Conservation (phyloP, 2,797 vertebrate species). For the Crenichthys baileyi region DNA sequence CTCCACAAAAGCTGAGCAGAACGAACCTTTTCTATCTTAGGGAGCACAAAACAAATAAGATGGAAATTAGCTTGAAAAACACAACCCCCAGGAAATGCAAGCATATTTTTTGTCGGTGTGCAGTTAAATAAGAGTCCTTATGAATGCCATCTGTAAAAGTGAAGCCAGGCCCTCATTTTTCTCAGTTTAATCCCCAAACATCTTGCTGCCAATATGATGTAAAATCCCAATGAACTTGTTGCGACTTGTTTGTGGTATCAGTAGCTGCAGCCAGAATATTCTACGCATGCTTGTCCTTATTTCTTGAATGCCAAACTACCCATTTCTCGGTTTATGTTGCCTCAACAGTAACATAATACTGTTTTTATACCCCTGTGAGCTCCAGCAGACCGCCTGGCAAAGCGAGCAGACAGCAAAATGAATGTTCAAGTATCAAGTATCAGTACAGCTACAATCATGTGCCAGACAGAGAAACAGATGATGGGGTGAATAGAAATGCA, state of each 20-base stretch:
- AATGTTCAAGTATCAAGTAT: conserved; percentile 53
- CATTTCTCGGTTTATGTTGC: conserved; percentile 45
- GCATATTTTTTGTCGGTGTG: conserved; percentile 26
- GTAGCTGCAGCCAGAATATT: conserved; percentile 2
- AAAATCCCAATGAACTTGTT: conserved; percentile 12
- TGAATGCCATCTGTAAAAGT: conserved; percentile 11
- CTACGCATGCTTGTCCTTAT: conserved; percentile 20
- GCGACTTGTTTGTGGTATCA: conserved; percentile 19
- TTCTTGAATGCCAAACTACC: conserved; percentile 29
- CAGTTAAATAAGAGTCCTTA: conserved; percentile 29
- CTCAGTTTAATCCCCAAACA: neutral
- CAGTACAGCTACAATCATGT: conserved; percentile 58
- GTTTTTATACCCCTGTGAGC: conserved; percentile 49
- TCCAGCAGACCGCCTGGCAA: conserved; percentile 20
- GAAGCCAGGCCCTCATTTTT: neutral
- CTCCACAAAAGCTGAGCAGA: conserved; percentile 21
- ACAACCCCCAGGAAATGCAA: conserved; percentile 11
- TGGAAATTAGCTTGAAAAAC: conserved; percentile 42
- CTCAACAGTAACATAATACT: conserved; percentile 57
- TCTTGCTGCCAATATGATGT: conserved; percentile 1
- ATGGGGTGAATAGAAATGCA: conserved; percentile 32
- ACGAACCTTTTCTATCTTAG: conserved; percentile 24
- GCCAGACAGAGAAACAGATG: conserved; percentile 44
- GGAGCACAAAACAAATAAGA: conserved; percentile 36
- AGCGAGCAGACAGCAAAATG: conserved; percentile 43